Conservation (phyloP, 2,888 invertebrate species). For the Gasteruption jaculator region DNA sequence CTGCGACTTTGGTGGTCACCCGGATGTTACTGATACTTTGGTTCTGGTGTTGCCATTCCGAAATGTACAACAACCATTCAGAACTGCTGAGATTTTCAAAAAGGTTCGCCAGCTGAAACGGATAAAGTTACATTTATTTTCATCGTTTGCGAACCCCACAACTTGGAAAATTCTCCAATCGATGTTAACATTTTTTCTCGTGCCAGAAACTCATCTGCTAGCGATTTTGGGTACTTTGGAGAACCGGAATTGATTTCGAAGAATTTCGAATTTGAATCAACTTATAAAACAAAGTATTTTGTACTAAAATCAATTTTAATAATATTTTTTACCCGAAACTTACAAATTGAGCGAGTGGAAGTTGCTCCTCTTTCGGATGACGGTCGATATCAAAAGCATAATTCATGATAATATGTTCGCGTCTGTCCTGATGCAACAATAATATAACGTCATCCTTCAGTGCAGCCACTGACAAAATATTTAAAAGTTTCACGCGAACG, state of each 20-base stretch:
- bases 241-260: too few species aligned
- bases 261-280: too few species aligned
- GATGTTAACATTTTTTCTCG: too few species aligned
- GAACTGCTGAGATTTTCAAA: slow-evolving; percentile 85
- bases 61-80: slow-evolving; percentile 91
- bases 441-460: slow-evolving; percentile 86
- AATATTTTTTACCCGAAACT: slow-evolving; percentile 49
- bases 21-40: slow-evolving; percentile 81
- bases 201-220: too few species aligned
- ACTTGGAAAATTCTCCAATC: too few species aligned
- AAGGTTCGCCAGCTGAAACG: slow-evolving; percentile 76
- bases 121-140: too few species aligned
- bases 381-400: slow-evolving; percentile 78
- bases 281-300: background rate
- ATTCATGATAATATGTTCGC: slow-evolving; percentile 84
- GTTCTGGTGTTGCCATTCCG: slow-evolving; percentile 79
- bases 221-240: too few species aligned
- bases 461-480: slow-evolving; percentile 71
- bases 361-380: slow-evolving; percentile 70
- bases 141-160: too few species aligned
- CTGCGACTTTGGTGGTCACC: slow-evolving; percentile 86
- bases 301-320: background rate
- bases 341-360: slow-evolving; percentile 75
- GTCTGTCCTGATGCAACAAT: slow-evolving; percentile 83
- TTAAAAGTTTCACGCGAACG: slow-evolving; percentile 64